phyloP scores from a whole-genome alignment of 2,888 invertebrate genomes.

The Furcula furcula region DNA sequence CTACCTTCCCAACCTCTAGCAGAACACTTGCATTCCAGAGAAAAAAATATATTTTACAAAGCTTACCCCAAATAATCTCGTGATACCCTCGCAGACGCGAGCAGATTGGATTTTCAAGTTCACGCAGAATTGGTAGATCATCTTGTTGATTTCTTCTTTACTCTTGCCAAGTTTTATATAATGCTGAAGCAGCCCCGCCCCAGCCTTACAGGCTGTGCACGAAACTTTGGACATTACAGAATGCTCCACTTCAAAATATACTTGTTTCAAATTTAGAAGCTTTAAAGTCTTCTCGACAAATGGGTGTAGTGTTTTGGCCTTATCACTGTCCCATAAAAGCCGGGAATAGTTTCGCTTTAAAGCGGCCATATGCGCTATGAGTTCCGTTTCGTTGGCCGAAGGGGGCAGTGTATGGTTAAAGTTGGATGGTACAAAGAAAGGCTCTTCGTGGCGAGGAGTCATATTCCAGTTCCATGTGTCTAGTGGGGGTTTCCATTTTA shows the following conservation, averaged over 20 bases:
- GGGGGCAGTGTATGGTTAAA: slow-evolving; percentile 76
- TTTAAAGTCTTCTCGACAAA: slow-evolving; percentile 92
- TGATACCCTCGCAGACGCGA: slow-evolving; percentile 94
- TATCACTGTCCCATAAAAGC: slow-evolving; percentile 88
- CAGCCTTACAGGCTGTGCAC: slow-evolving; percentile 94
- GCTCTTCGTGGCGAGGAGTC: slow-evolving; percentile 61
- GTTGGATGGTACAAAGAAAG: slow-evolving; percentile 69
- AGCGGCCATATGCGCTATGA: slow-evolving; percentile 68
- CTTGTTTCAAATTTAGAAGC: slow-evolving; percentile 91
- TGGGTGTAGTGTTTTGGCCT: slow-evolving; percentile 87
- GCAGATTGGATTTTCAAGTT: slow-evolving; percentile 93
- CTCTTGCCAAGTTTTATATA: slow-evolving; percentile 93
- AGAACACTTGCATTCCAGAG: no score
- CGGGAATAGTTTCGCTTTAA: slow-evolving; percentile 76
- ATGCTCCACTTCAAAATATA: slow-evolving; percentile 92
- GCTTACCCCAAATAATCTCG: slow-evolving; percentile 90
- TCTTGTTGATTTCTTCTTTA: slow-evolving; percentile 91
- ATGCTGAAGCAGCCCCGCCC: slow-evolving; percentile 92
- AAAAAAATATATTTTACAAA: no score
- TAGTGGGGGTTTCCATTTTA: slow-evolving; percentile 73
- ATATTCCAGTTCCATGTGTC: slow-evolving; percentile 74
- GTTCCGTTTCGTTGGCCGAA: slow-evolving; percentile 72
- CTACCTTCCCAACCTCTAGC: no score
- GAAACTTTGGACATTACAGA: slow-evolving; percentile 96
- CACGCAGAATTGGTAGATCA: slow-evolving; percentile 93